Evolutionary conservation across 2,797 vertebrate species (phyloP).

Genomic region (Peromyscus attwateri): DNA sequence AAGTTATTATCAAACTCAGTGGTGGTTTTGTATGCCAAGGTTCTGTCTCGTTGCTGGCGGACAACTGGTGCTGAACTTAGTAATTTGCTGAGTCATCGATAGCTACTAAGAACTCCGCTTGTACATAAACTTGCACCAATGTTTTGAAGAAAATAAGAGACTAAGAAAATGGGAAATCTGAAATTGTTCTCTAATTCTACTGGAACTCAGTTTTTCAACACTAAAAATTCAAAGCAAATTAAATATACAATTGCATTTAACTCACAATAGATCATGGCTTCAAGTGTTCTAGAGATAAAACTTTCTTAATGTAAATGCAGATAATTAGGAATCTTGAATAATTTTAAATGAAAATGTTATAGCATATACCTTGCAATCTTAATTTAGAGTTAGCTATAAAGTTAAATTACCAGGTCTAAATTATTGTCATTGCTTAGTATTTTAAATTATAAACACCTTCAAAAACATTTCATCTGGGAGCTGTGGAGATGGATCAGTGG

Average conservation of each 20-base stretch:
- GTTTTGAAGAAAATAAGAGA: conserved; percentile 20
- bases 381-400: conserved; percentile 54
- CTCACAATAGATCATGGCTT: conserved; percentile 9
- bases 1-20: not conserved
- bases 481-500: not conserved
- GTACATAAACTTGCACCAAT: not conserved
- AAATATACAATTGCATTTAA: conserved; percentile 21
- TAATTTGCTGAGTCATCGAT: conserved; percentile 25
- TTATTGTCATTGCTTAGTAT: not conserved
- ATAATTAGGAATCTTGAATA: conserved; percentile 47
- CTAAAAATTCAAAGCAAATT: conserved; percentile 59
- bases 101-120: not conserved
- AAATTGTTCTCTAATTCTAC: conserved; percentile 53
- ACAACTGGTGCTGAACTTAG: not conserved
- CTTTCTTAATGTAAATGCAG: conserved; percentile 27
- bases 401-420: conserved; percentile 2
- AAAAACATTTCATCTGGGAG: not conserved
- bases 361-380: not conserved
- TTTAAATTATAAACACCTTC: conserved; percentile 26
- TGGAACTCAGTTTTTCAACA: conserved; percentile 46
- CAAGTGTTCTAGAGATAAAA: not conserved
- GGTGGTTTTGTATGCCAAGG: not conserved
- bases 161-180: not conserved
- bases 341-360: conserved; percentile 37
- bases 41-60: not conserved